Conservation (phyloP, 1,140 invertebrate genomes). For the Capitella teleta region DNA sequence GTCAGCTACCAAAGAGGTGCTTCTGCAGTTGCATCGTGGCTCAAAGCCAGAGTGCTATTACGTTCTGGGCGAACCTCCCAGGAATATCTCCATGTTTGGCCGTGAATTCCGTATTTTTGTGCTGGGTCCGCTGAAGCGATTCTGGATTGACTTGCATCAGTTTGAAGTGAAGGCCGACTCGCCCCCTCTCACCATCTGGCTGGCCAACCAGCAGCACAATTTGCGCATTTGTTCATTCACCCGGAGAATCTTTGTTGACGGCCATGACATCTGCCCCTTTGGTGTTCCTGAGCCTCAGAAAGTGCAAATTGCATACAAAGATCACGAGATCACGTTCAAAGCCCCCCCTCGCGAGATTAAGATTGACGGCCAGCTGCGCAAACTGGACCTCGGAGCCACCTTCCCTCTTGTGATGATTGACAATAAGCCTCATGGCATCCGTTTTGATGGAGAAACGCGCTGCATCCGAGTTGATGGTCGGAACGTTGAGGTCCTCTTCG, state of each 20-base stretch:
- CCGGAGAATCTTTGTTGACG: constrained; percentile 31
- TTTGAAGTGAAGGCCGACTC: constrained; percentile 33
- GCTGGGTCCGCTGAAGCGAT: constrained; percentile 23
- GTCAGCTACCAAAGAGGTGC: neutral
- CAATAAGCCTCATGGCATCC: constrained; percentile 52
- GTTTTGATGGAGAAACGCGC: constrained; percentile 79
- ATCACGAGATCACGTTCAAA: constrained; percentile 33
- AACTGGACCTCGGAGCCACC: constrained; percentile 74
- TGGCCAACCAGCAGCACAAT: constrained; percentile 21
- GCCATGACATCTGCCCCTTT: constrained; percentile 28
- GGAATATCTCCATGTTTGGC: constrained; percentile 13
- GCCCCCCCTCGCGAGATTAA: constrained; percentile 50
- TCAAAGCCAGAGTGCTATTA: neutral
- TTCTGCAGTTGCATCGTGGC: neutral
- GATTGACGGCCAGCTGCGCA: constrained; percentile 68
- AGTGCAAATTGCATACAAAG: constrained; percentile 21
- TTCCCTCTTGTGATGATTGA: constrained; percentile 67
- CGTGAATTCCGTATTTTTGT: constrained; percentile 21
- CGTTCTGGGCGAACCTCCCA: neutral
- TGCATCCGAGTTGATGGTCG: constrained; percentile 78
- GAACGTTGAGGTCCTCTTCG: constrained; percentile 60
- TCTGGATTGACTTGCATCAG: constrained; percentile 36
- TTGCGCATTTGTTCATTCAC: constrained; percentile 32
- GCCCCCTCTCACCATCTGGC: constrained; percentile 27
- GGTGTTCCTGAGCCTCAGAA: constrained; percentile 24